Conservation (phyloP, 2,113 vertebrate genomes). For the Elephantulus edwardii region DNA sequence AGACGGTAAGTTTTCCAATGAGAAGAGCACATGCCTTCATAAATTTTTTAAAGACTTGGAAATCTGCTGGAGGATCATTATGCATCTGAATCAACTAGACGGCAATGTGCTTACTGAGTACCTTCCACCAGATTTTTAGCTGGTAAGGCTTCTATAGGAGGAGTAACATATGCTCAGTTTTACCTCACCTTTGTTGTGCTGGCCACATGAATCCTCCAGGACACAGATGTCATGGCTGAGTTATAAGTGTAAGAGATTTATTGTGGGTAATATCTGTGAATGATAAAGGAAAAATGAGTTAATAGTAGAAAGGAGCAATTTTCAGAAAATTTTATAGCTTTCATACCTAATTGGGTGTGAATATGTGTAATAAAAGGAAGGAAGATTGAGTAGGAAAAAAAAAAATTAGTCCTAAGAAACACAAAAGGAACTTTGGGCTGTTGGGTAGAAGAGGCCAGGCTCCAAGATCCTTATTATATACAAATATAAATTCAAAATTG, state of each 20-base stretch:
- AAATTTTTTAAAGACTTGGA: too few relatives aligned
- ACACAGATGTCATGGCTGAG: neutral
- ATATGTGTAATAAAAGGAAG: neutral
- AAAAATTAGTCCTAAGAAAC: neutral
- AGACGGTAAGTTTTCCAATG: too few relatives aligned
- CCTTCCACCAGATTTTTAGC: too few relatives aligned
- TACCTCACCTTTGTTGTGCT: neutral
- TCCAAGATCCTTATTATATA: neutral
- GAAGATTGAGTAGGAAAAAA: neutral
- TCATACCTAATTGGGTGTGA: too few relatives aligned
- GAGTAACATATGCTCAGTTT: neutral
- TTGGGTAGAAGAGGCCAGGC: neutral
- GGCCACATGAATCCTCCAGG: neutral
- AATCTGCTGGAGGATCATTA: too few relatives aligned
- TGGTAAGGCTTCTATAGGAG: too few relatives aligned
- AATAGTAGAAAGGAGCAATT: neutral
- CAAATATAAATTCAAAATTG: fast-evolving
- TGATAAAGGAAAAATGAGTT: neutral
- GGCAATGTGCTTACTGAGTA: too few relatives aligned
- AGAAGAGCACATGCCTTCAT: too few relatives aligned
- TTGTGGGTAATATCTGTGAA: neutral
- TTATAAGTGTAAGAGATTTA: neutral
- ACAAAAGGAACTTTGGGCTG: neutral
- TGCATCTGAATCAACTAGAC: too few relatives aligned
- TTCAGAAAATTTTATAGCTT: neutral